Base-by-base conservation (phyloP, 1,140 invertebrate species). In the Drosophila sp. region DNA sequence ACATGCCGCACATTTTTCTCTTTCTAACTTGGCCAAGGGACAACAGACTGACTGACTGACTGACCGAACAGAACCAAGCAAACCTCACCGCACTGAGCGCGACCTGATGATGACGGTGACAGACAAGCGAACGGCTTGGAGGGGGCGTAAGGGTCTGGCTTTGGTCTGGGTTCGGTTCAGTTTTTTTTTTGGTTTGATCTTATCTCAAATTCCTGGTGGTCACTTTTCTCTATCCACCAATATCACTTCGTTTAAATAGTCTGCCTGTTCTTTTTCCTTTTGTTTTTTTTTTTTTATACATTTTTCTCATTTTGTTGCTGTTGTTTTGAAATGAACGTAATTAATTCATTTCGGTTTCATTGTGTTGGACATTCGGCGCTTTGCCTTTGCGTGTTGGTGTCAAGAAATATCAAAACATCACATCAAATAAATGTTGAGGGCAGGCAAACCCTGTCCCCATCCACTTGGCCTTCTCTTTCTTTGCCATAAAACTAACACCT, bases 401-500 rank as follows among this genome's bases (percentile, higher is more conserved):
- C 90, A 91, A 91, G 79, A 91, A 90, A 91, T 91, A 91, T 91
- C 90, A 91, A 91, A 91, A 91, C 90, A 91, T 91, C 90, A 91
- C 90, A 91, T 91, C 90, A 91, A 91, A 91, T 91, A 91, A 91
- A 91, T 90, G 90, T 91, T 91, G 80, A 91, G 86, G 32, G 56
- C 32, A 58, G 56, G 56, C 32, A 38, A 38, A 58, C 56, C 56
- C 56, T 83, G 79, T 47, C 67, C 72, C 76, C 73, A 77, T 66
- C 60, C 40, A 65, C 55, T 50, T 56, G 41, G 63, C 55, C 65
- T 47, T 54, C 6, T 23, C 30, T 17, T 25, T 44, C 10, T 32
- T 38, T 30, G 66, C 63, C 60, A 68, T 64, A 74, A 61, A 65
- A 57, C 76, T 76, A 89, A 83, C 83, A 87, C 83, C 83, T 83